Percentiles rank a stretch among this genome's conserved stretches.
These are phyloP conservation scores for Drepana falcataria DNA, from an alignment of 2,888 invertebrate species.

Conservation along the genomic window DNA sequence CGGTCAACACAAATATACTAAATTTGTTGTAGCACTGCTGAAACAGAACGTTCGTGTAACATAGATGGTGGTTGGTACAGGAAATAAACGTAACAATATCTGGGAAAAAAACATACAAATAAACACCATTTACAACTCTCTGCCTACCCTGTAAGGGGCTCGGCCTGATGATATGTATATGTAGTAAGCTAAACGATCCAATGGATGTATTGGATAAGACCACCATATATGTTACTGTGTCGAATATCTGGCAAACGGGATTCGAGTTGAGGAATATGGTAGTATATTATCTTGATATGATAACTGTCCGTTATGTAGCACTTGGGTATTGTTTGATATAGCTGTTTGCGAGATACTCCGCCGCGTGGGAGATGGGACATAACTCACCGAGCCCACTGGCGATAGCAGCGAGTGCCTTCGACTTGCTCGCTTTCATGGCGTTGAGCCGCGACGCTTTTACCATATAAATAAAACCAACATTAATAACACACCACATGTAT, in stretches of 20 bases:
- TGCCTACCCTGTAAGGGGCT: too few species aligned
- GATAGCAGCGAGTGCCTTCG: constrained; percentile 93
- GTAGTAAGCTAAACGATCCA: constrained; percentile 1
- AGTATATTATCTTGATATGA: neutral
- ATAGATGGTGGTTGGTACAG: constrained; percentile 45
- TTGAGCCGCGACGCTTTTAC: constrained; percentile 83
- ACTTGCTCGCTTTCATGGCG: constrained; percentile 85
- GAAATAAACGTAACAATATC: too few species aligned
- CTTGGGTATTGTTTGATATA: neutral
- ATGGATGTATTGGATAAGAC: constrained; percentile 24
- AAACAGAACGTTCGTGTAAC: constrained; percentile 46
- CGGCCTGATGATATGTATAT: too few species aligned
- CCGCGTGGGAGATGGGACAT: constrained; percentile 23
- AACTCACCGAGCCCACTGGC: constrained; percentile 95
- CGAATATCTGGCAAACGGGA: constrained; percentile 53
- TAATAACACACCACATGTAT: constrained; percentile 72
- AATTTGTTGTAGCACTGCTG: constrained; percentile 45
- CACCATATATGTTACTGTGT: constrained; percentile 46
- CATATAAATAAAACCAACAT: constrained; percentile 81
- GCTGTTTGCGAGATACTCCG: constrained; percentile 24
- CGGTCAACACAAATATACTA: constrained; percentile 39
- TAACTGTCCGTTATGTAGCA: too few species aligned
- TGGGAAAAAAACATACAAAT: too few species aligned
- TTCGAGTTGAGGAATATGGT: neutral
- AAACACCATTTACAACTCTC: too few species aligned